Conservation (phyloP, 92 coral and sea anemone species). For the Epizoanthus ramosus region DNA sequence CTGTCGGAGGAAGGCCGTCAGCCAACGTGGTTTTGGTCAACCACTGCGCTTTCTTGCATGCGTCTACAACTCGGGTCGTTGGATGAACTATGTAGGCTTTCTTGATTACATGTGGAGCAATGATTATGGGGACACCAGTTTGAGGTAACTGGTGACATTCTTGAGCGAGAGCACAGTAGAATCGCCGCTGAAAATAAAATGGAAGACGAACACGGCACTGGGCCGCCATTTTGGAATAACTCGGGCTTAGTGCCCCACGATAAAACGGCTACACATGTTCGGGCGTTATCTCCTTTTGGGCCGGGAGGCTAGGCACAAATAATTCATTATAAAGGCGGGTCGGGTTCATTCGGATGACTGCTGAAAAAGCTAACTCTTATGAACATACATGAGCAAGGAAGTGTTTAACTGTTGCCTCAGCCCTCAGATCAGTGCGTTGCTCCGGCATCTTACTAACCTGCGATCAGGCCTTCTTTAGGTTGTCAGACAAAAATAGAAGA, state of each 20-base stretch:
- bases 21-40: constrained; percentile 78
- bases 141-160: constrained; percentile 55
- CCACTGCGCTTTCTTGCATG: constrained; percentile 87
- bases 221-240: constrained; percentile 38
- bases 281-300: too few species aligned
- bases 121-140: constrained; percentile 90
- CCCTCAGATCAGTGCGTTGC: too few species aligned
- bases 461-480: too few species aligned
- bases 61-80: constrained; percentile 70
- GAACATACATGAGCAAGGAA: too few species aligned
- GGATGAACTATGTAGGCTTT: constrained; percentile 94
- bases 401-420: too few species aligned
- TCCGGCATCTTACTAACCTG: too few species aligned
- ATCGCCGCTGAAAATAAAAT: not conserved
- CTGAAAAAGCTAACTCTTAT: too few species aligned
- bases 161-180: constrained; percentile 12
- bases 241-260: not conserved
- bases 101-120: constrained; percentile 87
- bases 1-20: constrained; percentile 72
- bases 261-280: too few species aligned
- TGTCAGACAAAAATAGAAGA: too few species aligned
- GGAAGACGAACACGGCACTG: constrained; percentile 23
- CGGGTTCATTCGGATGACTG: too few species aligned
- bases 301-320: too few species aligned
- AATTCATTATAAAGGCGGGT: too few species aligned